Base-by-base conservation (phyloP, 2,888 invertebrate species). In the Beris chalybata region DNA sequence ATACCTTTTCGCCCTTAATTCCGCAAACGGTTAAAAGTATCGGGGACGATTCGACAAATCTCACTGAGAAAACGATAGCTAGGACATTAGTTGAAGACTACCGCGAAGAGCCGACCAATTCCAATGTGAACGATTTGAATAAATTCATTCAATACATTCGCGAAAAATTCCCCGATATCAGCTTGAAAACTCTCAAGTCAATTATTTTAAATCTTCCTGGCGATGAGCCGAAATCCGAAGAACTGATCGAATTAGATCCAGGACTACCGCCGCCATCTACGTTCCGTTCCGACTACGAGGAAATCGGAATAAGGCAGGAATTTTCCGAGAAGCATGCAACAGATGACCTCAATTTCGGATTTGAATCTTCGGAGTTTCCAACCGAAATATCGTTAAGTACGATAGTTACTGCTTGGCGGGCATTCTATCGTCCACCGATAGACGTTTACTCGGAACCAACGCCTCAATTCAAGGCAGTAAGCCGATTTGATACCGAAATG, bases 141-240 rank as follows among this genome's bases (percentile, higher is more conserved):
- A 58, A 66, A 22, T 66, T 66, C 13, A 50, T 66, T 30, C 38
- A 47, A 13, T 55, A 29, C 29, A 45, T 67, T 3, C 52, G 38
- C 15, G 38, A 64, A 12, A 64, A 59, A 12, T 64, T 67, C 32
- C 67, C 67, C 3, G 54, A 58, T 12, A 59, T 64, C 9, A 38
- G 54, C 1, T 22, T 67, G n/a, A 64, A 67, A 15, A 38, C 59
- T 48, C 48, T 67, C n/a, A 67, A 67, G 52, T 38, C 64, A 9
- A 65, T 67, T 13, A 54, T 67, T 22, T n/a, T 59, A 12, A 64
- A 50, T 12, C 31, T 67, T 1, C 64, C 67, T 5, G 29, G 13
- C 5, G 64, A 67, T 15, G 45, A 48, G 11, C 13, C 38, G 2
- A 43, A 58, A 3, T 3, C 5, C 5, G 50, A 54, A 12, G 59